These are phyloP conservation scores for Hyphantria cunea DNA, from an alignment of 1,140 invertebrate genomes.

Conservation along the genomic window DNA sequence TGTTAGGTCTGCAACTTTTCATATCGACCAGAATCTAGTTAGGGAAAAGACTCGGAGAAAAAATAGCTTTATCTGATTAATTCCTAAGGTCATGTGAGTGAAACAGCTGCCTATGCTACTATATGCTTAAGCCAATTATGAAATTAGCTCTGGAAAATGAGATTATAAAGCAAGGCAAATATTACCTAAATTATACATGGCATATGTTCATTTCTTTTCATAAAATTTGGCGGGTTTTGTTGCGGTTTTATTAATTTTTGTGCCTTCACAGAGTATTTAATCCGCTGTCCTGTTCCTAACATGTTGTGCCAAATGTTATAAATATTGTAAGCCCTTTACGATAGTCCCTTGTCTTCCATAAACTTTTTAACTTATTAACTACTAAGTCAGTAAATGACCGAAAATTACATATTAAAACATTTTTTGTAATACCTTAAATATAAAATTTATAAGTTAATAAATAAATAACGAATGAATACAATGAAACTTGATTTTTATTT, in stretches of 20 bases:
- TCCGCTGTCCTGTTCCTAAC: slow-evolving; percentile 49
- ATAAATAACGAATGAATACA: slow-evolving; percentile 69
- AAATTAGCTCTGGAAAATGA: too few species aligned
- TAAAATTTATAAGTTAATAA: slow-evolving; percentile 73
- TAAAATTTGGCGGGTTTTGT: too few species aligned
- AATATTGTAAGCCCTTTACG: slow-evolving; percentile 43
- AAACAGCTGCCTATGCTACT: too few species aligned
- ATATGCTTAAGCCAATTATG: too few species aligned
- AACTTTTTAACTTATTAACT: slow-evolving; percentile 52
- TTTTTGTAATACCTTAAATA: slow-evolving; percentile 75
- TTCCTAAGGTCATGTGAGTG: too few species aligned
- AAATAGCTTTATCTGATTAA: too few species aligned
- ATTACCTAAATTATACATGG: too few species aligned
- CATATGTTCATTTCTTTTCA: too few species aligned
- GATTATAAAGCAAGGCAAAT: too few species aligned
- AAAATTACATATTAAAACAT: slow-evolving; percentile 70
- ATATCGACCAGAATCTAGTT: too few species aligned
- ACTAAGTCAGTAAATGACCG: slow-evolving; percentile 34
- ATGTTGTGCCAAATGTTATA: slow-evolving; percentile 51
- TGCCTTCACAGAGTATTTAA: slow-evolving; percentile 32
- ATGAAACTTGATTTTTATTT: slow-evolving; percentile 45
- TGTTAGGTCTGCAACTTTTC: too few species aligned
- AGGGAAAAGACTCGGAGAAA: too few species aligned
- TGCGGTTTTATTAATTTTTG: neutral
- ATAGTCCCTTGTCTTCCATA: slow-evolving; percentile 74